A percentile compares a stretch with the other conserved stretches of the same genome.
These are phyloP conservation scores for Bellardia pandia DNA, from an alignment of 2,888 invertebrate genomes.

Conservation along the genomic window DNA sequence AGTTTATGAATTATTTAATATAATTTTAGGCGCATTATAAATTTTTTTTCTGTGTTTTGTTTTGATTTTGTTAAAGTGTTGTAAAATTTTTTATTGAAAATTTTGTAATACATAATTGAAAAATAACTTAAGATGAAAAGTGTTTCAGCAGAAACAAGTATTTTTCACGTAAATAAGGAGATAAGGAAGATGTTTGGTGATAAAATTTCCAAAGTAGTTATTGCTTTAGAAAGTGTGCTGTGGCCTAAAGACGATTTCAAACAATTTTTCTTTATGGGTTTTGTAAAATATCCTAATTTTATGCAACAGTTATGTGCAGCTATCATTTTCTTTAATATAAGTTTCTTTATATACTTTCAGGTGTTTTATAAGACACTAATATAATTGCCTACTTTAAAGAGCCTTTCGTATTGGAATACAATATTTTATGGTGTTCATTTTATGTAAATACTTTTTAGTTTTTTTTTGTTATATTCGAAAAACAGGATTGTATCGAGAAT, in stretches of 20 bases:
- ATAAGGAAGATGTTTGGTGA: too few species aligned
- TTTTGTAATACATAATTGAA: background rate
- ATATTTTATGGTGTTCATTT: background rate
- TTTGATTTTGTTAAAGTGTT: background rate
- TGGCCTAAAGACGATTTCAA: background rate
- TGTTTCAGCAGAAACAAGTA: background rate
- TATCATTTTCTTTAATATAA: background rate
- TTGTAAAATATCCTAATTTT: too few species aligned
- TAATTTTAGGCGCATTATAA: slow-evolving; percentile 39
- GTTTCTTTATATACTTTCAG: background rate
- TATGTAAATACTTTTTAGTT: background rate
- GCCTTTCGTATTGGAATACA: background rate
- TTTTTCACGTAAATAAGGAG: too few species aligned
- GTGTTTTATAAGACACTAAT: background rate
- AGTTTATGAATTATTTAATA: slow-evolving; percentile 40
- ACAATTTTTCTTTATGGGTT: background rate
- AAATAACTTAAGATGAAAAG: background rate
- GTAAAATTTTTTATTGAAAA: background rate
- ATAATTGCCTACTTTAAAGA: slow-evolving; percentile 8
- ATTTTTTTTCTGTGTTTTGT: slow-evolving; percentile 6
- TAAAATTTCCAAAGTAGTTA: background rate
- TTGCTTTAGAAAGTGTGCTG: too few species aligned
- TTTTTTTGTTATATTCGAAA: too few species aligned
- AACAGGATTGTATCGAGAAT: background rate
- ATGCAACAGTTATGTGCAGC: background rate